These are phyloP conservation scores for Rynchops niger DNA, from an alignment of 2,113 vertebrate genomes.

Conservation along the genomic window DNA sequence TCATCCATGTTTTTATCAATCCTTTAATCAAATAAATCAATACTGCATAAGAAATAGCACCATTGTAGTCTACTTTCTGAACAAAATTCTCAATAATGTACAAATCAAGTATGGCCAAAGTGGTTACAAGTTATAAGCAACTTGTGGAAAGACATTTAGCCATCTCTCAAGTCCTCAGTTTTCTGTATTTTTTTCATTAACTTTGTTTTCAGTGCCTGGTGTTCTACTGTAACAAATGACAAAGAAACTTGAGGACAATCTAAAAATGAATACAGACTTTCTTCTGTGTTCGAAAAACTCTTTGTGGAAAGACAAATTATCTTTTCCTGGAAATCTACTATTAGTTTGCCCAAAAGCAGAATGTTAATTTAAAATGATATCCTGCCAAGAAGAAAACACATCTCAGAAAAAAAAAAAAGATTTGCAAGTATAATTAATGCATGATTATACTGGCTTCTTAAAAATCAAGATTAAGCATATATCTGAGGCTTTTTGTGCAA, in stretches of 20 bases:
- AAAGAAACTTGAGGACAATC: not conserved
- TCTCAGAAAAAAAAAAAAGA: not conserved
- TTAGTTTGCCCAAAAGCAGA: conserved; percentile 39
- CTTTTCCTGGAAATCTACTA: conserved; percentile 20
- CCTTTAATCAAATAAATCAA: not conserved
- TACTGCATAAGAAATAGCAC: not conserved
- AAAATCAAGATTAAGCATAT: not conserved
- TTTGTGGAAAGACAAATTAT: conserved; percentile 8
- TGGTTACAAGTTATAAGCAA: not conserved
- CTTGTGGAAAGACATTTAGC: not conserved
- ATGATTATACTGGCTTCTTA: conserved; percentile 7
- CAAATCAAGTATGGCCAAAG: not conserved
- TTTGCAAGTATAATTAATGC: conserved; percentile 33
- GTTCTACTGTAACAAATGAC: not conserved
- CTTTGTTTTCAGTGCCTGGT: not conserved
- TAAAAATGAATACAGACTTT: not conserved
- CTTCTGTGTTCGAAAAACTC: not conserved
- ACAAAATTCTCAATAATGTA: not conserved
- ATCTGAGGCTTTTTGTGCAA: not conserved
- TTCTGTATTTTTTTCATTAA: not conserved
- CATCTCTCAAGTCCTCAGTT: not conserved
- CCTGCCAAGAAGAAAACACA: not conserved
- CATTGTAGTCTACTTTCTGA: not conserved
- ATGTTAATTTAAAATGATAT: conserved; percentile 26
- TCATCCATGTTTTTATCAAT: not conserved